Percentiles rank a stretch among this genome's conserved stretches.
These are phyloP conservation scores for Melinopterus prodromus DNA, from an alignment of 2,888 invertebrate genomes.

Conservation along the genomic window DNA sequence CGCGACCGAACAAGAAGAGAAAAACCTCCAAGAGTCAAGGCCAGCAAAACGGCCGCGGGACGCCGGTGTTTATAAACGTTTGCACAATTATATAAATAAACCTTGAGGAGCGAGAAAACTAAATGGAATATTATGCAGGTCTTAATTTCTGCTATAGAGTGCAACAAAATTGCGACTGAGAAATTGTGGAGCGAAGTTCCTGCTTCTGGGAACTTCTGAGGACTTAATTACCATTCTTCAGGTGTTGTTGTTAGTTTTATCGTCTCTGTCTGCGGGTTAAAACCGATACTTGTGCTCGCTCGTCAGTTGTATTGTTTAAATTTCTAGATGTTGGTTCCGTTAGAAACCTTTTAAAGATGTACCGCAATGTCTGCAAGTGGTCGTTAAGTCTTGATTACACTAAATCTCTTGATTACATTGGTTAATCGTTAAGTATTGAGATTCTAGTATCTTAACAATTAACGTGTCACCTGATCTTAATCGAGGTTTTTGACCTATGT, in stretches of 20 bases:
- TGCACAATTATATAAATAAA: not conserved
- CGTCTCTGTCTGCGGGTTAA: not conserved
- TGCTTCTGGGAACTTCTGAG: not conserved
- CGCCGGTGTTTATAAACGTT: slow-evolving; percentile 4
- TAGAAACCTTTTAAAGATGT: not conserved
- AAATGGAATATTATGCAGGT: not conserved
- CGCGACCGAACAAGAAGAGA: not conserved
- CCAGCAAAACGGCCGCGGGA: not conserved
- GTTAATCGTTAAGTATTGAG: no score
- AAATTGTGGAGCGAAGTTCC: not conserved
- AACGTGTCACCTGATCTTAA: no score
- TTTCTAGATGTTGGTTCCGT: not conserved
- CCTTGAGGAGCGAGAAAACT: not conserved
- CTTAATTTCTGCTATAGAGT: not conserved
- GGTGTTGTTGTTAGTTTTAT: not conserved
- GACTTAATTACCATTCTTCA: not conserved
- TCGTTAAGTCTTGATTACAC: not conserved
- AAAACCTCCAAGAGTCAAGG: not conserved
- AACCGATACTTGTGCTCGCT: not conserved
- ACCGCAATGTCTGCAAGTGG: not conserved
- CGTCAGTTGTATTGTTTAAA: not conserved
- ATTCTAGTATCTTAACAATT: no score
- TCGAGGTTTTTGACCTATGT: no score
- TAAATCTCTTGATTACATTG: no score
- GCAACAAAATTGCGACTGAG: not conserved